These are phyloP conservation scores for Archocentrus centrarchus DNA, from an alignment of 2,113 vertebrate species.

Conservation along the genomic window DNA sequence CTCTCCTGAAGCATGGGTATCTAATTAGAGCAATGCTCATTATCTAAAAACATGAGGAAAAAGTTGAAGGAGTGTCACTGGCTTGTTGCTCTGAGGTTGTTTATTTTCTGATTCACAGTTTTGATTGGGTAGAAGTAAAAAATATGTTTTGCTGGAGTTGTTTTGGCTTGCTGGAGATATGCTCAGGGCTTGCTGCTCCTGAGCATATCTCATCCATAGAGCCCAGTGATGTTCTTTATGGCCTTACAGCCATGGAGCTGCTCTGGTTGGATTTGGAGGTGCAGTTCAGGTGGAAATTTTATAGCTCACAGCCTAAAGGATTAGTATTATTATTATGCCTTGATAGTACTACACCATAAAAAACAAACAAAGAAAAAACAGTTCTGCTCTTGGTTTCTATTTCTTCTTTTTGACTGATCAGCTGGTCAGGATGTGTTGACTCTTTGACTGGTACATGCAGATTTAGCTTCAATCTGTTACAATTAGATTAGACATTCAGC, in stretches of 20 bases:
- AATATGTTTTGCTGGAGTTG: fast-evolving
- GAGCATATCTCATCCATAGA: background rate
- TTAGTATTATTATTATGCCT: background rate
- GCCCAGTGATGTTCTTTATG: background rate
- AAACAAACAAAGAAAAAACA: background rate
- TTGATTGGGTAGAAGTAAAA: background rate
- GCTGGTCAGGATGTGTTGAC: background rate
- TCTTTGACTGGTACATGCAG: background rate
- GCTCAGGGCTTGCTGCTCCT: no score
- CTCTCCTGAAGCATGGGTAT: background rate
- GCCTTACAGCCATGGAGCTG: background rate
- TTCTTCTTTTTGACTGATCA: background rate
- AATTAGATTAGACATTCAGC: no score
- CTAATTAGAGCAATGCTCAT: background rate
- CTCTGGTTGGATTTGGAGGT: background rate
- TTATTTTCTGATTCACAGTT: background rate
- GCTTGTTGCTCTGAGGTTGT: background rate
- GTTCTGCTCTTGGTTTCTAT: background rate
- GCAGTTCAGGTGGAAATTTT: background rate
- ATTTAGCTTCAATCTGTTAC: no score
- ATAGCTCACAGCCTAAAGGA: background rate
- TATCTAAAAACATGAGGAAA: background rate
- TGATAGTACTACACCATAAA: background rate
- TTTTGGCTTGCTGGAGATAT: background rate
- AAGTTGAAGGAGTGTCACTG: background rate